Conservation (phyloP, 1,140 invertebrate genomes). For the Apis cerana region DNA sequence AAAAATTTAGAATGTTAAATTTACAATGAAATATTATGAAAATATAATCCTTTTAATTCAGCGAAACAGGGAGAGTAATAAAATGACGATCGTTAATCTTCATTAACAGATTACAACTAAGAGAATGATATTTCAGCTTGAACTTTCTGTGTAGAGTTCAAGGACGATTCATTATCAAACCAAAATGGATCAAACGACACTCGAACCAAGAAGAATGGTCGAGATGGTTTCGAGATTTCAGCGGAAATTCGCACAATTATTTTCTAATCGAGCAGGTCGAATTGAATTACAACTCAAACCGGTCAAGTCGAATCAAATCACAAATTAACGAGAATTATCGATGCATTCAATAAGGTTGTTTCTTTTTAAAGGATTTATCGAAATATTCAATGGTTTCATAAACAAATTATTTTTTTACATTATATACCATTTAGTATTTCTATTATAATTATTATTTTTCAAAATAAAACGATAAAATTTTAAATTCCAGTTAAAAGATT, state of each 20-base stretch:
- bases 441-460: too few species aligned
- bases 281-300: slow-evolving; percentile 1
- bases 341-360: background rate
- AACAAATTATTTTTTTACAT: too few species aligned
- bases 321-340: background rate
- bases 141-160: background rate
- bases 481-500: too few species aligned
- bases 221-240: slow-evolving; percentile 17
- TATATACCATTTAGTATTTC: too few species aligned
- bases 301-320: background rate
- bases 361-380: too few species aligned
- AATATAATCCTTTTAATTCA: background rate
- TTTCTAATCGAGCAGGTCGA: slow-evolving; percentile 15
- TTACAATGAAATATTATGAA: background rate
- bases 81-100: background rate
- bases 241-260: slow-evolving; percentile 10
- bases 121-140: background rate
- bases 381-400: too few species aligned
- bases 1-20: too few species aligned
- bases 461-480: too few species aligned
- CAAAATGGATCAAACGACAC: slow-evolving; percentile 27
- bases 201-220: slow-evolving; percentile 2
- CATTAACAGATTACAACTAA: background rate
- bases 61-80: background rate
- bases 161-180: background rate